Base-by-base conservation (phyloP, 2,888 invertebrate genomes). In the Megastigmus dorsalis region DNA sequence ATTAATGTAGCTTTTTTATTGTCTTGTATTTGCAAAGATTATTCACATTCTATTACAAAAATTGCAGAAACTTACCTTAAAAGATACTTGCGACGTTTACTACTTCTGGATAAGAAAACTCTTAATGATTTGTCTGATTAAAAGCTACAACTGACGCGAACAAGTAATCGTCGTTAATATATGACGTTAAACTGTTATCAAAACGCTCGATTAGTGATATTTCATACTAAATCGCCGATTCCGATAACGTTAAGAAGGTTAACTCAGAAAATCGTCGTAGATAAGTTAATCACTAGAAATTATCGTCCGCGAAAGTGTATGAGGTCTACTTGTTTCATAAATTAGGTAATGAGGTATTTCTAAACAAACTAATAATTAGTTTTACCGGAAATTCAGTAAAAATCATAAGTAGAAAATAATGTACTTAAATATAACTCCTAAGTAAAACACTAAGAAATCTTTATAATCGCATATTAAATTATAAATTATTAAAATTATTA, bases 121-220 rank as follows among this genome's bases (percentile, higher is more conserved):
- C 28, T 26, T 52, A 38, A 68, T 38, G 28, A 57, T 38, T 57
- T 45, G 33, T 43, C n/a, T 10, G 18, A 54, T 55, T 43, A 62
- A 23, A 70, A 15, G 33, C 30, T 30, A 45, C 20, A n/a, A 70
- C 63, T 71, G 71, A 57, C 38, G 28, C 18, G 9, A 13, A 13
- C 13, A 33, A 41, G 26, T 38, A 23, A 41, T 48, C 50, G 41
- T 15, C 36, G 54, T n/a, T 71, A 71, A 65, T 72, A 65, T 72
- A 66, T 50, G 63, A 63, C 41, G 65, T 36, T 72, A 65, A 45
- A 38, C 41, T 72, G 50, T 72, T 72, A 72, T 65, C 72, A 23
- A 23, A 36, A 65, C 13, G 20, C 15, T 65, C 41, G 50, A 65
- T 63, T 63, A 6, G 13, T 45, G 28, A 63, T 71, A 38, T 50